Base-by-base conservation (phyloP, 2,888 invertebrate genomes). In the Dynastes grantii region DNA sequence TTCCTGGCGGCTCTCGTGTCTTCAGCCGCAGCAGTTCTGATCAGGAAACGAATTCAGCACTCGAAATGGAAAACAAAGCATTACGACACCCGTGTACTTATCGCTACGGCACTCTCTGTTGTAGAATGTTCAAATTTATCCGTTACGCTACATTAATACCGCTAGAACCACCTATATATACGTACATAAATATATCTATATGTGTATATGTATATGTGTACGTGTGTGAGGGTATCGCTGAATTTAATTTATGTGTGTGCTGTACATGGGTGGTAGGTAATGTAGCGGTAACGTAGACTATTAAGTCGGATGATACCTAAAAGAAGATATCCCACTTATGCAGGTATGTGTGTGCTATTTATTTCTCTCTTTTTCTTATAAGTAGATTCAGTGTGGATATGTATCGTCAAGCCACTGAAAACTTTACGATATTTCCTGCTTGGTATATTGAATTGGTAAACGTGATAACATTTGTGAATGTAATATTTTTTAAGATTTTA, bases 41-140 rank as follows among this genome's bases (percentile, higher is more conserved):
- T 85, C 87, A 87, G 87, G 87, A 87, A 87, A 86, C 87, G 86
- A 86, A 86, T 85, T 85, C 85, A 82, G 86, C 85, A 85, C 86
- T 86, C 87, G 85, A 86, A 88, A 88, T 87, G 87, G 86, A 86
- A 88, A 87, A 88, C 87, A 87, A 87, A 87, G 86, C 86, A 81
- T 81, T 80, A 81, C 81, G 80, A 81, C 81, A 61, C 73, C 73
- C 73, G 73, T 61, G 73, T 81, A 84, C 85, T 85, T 84, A 84
- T 85, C 84, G 82, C 81, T 78, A 78, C 81, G 81, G 78, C 80
- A 80, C 82, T 70, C 70, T 64, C 53, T 77, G 71, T 76, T 53
- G 63, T 49, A 81, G 81, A 76, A 78, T 80, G 76, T 67, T 71
- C 75, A 82, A 80, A 82, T 83, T 83, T 84, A 83, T 83, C 84